Conservation (phyloP, 2,113 vertebrate species). For the Oryzias curvinotus region DNA sequence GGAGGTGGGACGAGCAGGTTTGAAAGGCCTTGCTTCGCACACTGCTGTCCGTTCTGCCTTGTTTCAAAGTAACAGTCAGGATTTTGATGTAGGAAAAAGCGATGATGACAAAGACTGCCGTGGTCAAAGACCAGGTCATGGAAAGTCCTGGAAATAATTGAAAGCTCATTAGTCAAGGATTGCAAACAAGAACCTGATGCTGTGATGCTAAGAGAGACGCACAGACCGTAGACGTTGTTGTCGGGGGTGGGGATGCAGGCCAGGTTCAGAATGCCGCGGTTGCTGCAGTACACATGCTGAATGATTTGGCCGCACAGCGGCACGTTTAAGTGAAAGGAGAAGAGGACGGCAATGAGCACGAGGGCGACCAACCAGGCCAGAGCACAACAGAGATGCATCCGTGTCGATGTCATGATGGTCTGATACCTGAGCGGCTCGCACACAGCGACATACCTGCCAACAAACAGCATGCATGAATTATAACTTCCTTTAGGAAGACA, state of each 20-base stretch:
- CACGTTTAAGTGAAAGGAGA: constrained; percentile 38
- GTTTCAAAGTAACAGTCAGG: constrained; percentile 36
- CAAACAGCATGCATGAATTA: not conserved
- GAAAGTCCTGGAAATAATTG: constrained; percentile 34
- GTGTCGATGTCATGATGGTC: constrained; percentile 54
- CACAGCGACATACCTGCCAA: constrained; percentile 57
- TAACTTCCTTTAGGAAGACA: too few relatives aligned
- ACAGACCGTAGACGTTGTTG: constrained; percentile 56
- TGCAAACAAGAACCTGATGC: too few relatives aligned
- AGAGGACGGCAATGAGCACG: constrained; percentile 50
- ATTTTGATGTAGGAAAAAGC: constrained; percentile 61
- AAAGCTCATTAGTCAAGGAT: not conserved
- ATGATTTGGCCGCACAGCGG: constrained; percentile 51
- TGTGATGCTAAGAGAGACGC: too few relatives aligned
- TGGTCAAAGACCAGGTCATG: constrained; percentile 41
- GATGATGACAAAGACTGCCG: constrained; percentile 51
- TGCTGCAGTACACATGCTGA: constrained; percentile 64
- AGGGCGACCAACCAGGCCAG: constrained; percentile 52
- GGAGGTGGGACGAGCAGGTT: constrained; percentile 59
- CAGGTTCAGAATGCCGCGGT: constrained; percentile 50
- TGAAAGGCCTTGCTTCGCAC: constrained; percentile 48
- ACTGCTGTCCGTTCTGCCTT: not conserved
- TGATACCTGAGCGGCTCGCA: constrained; percentile 63
- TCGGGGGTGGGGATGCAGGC: constrained; percentile 48
- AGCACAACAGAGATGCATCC: constrained; percentile 34